These are phyloP conservation scores for Sus cebifrons DNA, from an alignment of 2,797 vertebrate genomes.

Conservation along the genomic window DNA sequence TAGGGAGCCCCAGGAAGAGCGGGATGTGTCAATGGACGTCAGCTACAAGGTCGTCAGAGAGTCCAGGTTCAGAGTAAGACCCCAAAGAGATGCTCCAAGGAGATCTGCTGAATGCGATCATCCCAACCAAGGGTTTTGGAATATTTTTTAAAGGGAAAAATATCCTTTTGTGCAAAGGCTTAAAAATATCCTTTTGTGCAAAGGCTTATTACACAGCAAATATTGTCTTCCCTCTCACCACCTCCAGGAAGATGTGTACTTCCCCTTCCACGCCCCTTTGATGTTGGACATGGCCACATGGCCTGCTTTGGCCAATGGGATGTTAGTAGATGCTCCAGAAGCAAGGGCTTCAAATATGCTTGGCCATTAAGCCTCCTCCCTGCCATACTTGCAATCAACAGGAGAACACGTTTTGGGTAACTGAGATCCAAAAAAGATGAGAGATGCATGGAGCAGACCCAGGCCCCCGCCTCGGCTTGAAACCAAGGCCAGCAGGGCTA, in stretches of 20 bases:
- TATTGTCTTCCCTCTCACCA: not conserved
- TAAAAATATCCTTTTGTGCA: accelerated
- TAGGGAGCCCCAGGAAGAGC: accelerated
- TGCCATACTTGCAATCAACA: accelerated
- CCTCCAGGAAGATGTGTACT: accelerated
- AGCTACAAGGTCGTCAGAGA: accelerated
- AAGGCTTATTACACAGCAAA: not conserved
- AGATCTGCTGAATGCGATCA: not conserved
- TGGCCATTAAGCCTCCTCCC: not conserved
- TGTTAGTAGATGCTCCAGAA: accelerated
- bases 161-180: not conserved
- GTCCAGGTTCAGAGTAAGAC: not conserved
- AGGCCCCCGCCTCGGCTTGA: not conserved
- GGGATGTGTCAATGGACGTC: accelerated
- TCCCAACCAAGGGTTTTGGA: not conserved
- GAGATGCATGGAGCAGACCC: accelerated
- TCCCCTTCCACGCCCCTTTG: accelerated
- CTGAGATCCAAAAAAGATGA: not conserved
- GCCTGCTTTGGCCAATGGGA: not conserved
- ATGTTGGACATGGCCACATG: accelerated
- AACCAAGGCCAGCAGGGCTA: not conserved
- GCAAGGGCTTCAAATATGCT: not conserved
- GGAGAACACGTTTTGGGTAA: accelerated
- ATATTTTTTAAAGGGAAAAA: not conserved
- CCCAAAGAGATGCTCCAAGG: not conserved